phyloP scores from a whole-genome alignment of 53 echinoderm and acorn worm species.

The Zoroaster sp. region DNA sequence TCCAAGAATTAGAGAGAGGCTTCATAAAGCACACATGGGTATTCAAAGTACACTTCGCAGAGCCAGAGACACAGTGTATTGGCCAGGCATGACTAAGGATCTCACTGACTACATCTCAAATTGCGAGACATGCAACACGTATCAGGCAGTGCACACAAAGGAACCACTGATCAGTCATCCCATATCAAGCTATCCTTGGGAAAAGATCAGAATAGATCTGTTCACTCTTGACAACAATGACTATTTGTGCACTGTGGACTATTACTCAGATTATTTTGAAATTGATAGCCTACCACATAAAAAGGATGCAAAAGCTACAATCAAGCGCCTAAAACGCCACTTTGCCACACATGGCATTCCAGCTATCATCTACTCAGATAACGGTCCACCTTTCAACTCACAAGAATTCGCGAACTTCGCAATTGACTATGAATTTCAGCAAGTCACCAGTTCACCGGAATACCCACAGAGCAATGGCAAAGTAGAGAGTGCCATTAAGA shows the following conservation, averaged over 20 bases:
- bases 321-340: slow-evolving; percentile 32
- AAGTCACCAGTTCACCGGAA: slow-evolving; percentile 20
- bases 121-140: slow-evolving; percentile 61
- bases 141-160: slow-evolving; percentile 40
- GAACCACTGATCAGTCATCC: slow-evolving; percentile 65
- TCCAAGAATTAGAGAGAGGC: slow-evolving; percentile 1
- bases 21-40: slow-evolving; percentile 65
- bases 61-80: too few relatives aligned
- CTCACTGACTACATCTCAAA: slow-evolving; percentile 40
- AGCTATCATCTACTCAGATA: neutral
- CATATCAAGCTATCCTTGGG: slow-evolving; percentile 46
- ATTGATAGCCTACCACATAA: slow-evolving; percentile 18
- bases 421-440: slow-evolving; percentile 1
- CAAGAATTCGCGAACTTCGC: slow-evolving; percentile 12
- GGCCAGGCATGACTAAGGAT: too few relatives aligned
- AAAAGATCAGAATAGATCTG: slow-evolving; percentile 62
- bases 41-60: slow-evolving; percentile 57
- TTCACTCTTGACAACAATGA: slow-evolving; percentile 23
- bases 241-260: slow-evolving; percentile 59
- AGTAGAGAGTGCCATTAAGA: slow-evolving; percentile 29
- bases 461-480: slow-evolving; percentile 32
- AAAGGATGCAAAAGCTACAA: slow-evolving; percentile 22
- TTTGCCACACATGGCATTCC: slow-evolving; percentile 42
- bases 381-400: slow-evolving; percentile 39
- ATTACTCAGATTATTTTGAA: slow-evolving; percentile 39